Conservation (phyloP, 2,888 invertebrate species). For the Ectemnius continuus region DNA sequence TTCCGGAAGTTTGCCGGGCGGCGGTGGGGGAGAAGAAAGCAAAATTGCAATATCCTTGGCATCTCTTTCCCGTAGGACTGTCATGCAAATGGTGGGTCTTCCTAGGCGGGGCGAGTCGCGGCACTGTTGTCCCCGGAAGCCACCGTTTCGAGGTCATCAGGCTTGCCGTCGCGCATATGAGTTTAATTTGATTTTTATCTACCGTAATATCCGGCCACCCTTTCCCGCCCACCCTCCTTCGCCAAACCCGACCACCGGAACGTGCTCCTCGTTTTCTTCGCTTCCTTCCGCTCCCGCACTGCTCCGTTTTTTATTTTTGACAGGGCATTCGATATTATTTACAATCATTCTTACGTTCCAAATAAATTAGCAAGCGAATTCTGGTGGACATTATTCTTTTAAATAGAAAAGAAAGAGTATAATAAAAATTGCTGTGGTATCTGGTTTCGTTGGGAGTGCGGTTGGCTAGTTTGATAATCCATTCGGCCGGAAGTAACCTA, state of each 20-base stretch:
- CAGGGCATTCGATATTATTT: too few species aligned
- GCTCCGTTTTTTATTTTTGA: slow-evolving; percentile 22
- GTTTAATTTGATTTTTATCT: slow-evolving; percentile 76
- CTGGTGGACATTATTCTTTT: too few species aligned
- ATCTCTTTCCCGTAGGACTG: slow-evolving; percentile 1
- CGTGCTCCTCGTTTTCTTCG: slow-evolving; percentile 24
- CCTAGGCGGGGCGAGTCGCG: slow-evolving; percentile 11
- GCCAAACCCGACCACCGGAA: not conserved
- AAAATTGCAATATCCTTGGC: slow-evolving; percentile 64
- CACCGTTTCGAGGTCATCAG: slow-evolving; percentile 63
- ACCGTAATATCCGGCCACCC: slow-evolving; percentile 48
- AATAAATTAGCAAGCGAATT: too few species aligned
- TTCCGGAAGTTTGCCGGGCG: not conserved
- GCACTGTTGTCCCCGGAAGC: slow-evolving; percentile 30
- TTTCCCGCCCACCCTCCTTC: slow-evolving; percentile 15
- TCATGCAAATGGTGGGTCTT: slow-evolving; percentile 28
- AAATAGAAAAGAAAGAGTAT: too few species aligned
- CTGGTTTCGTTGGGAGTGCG: too few species aligned
- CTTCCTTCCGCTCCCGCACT: slow-evolving; percentile 21
- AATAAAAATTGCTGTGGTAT: too few species aligned
- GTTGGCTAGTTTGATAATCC: too few species aligned
- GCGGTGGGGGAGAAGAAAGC: slow-evolving; percentile 26
- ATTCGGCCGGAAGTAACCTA: too few species aligned
- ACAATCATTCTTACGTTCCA: too few species aligned
- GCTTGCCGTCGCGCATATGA: slow-evolving; percentile 52